These are phyloP conservation scores for Penaeus chinensis DNA, from an alignment of 1,140 invertebrate genomes.

Conservation along the genomic window DNA sequence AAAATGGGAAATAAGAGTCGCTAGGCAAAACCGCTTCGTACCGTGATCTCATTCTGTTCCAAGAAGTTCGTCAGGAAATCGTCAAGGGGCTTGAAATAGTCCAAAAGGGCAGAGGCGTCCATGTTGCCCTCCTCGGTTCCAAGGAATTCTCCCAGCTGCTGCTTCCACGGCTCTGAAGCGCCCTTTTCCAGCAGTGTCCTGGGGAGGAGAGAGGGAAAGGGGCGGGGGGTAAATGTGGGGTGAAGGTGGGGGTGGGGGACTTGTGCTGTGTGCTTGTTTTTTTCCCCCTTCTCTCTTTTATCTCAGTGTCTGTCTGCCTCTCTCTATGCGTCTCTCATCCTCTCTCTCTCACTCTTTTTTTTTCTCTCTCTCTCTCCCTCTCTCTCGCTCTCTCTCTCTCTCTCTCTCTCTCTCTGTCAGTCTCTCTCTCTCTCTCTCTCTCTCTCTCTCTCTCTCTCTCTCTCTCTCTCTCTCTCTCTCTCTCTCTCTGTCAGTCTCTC, in stretches of 20 bases:
- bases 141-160: constrained; percentile 79
- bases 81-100: constrained; percentile 70
- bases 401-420: not conserved
- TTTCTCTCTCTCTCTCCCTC: no score
- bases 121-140: constrained; percentile 74
- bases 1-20: not conserved
- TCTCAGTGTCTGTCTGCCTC: not conserved
- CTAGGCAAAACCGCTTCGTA: constrained; percentile 60
- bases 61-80: constrained; percentile 68
- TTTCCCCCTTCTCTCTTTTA: not conserved
- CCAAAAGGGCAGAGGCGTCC: constrained; percentile 68
- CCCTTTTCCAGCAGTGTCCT: constrained; percentile 87
- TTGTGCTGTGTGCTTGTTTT: not conserved
- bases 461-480: no score
- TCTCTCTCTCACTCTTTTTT: no score
- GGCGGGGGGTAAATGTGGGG: not conserved
- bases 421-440: no score
- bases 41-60: constrained; percentile 46
- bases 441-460: no score
- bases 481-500: not conserved
- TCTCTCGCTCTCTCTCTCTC: not conserved
- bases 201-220: constrained; percentile 62
- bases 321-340: no score
- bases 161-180: constrained; percentile 85
- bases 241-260: not conserved